Evolutionary conservation across 2,797 vertebrate genomes (phyloP).

Genomic region (Dendrocincla tyrannina): DNA sequence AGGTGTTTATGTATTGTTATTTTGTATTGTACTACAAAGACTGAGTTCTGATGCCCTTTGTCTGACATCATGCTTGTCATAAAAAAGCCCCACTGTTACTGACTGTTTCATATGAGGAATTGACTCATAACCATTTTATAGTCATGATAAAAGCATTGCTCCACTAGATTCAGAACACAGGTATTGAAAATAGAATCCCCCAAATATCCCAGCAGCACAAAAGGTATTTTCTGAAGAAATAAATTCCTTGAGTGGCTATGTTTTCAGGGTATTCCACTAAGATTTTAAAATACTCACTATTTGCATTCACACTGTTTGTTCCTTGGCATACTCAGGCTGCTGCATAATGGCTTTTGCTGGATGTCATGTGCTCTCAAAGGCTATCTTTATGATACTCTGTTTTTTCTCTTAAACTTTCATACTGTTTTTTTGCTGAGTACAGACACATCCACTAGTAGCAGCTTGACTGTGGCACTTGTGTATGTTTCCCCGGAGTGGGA

Average conservation of each 20-base stretch:
- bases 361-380: slow-evolving; percentile 48
- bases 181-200: slow-evolving; percentile 71
- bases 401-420: slow-evolving; percentile 62
- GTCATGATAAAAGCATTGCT: slow-evolving; percentile 73
- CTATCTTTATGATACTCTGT: slow-evolving; percentile 32
- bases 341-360: slow-evolving; percentile 21
- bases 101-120: slow-evolving; percentile 76
- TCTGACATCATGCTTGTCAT: slow-evolving; percentile 78
- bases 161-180: slow-evolving; percentile 61
- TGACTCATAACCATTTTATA: slow-evolving; percentile 78
- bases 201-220: slow-evolving; percentile 56
- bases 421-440: slow-evolving; percentile 27
- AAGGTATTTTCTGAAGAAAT: slow-evolving; percentile 70
- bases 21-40: slow-evolving; percentile 79
- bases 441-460: slow-evolving; percentile 68
- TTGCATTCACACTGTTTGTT: slow-evolving; percentile 52
- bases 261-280: slow-evolving; percentile 70
- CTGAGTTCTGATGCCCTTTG: slow-evolving; percentile 79
- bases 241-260: slow-evolving; percentile 75
- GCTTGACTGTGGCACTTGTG: slow-evolving; percentile 71
- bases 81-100: slow-evolving; percentile 64
- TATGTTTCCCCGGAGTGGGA: slow-evolving; percentile 63
- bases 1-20: slow-evolving; percentile 84
- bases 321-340: background rate
- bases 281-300: slow-evolving; percentile 65